phyloP scores from a whole-genome alignment of 2,888 invertebrate species.

The Xestobium rufovillosum region DNA sequence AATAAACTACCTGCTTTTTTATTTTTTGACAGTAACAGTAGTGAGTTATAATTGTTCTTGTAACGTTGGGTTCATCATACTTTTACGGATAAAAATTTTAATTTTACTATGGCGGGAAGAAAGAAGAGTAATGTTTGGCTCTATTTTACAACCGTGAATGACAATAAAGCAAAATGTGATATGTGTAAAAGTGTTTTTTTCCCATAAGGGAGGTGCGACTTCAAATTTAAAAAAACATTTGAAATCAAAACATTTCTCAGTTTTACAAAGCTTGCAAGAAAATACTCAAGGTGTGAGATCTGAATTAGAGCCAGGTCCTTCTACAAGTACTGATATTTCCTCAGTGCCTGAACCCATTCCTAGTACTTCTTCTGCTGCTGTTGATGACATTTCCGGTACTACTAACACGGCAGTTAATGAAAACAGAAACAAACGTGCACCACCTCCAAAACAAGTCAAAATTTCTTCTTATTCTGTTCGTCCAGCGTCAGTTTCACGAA shows the following conservation, averaged over 20 bases:
- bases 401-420: too few relatives aligned
- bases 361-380: not conserved
- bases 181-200: not conserved
- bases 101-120: too few relatives aligned
- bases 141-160: not conserved
- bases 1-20: too few relatives aligned
- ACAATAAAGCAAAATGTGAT: slow-evolving; percentile 10
- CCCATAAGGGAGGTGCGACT: slow-evolving; percentile 2
- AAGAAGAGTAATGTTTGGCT: too few relatives aligned
- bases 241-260: not conserved
- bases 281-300: too few relatives aligned
- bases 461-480: not conserved
- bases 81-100: too few relatives aligned
- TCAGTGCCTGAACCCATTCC: not conserved
- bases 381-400: not conserved
- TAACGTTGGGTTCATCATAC: too few relatives aligned
- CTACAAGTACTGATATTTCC: not conserved
- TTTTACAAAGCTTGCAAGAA: too few relatives aligned
- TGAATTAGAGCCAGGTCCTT: slow-evolving; percentile 1
- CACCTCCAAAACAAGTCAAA: not conserved
- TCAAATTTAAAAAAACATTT: slow-evolving; percentile 8
- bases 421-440: too few relatives aligned
- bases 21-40: too few relatives aligned
- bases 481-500: not conserved
- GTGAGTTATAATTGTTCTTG: too few relatives aligned